Percentiles rank a stretch among this genome's conserved stretches.
Conservation (phyloP, 2,888 invertebrate genomes). For the Cryptosula pallasiana region DNA sequence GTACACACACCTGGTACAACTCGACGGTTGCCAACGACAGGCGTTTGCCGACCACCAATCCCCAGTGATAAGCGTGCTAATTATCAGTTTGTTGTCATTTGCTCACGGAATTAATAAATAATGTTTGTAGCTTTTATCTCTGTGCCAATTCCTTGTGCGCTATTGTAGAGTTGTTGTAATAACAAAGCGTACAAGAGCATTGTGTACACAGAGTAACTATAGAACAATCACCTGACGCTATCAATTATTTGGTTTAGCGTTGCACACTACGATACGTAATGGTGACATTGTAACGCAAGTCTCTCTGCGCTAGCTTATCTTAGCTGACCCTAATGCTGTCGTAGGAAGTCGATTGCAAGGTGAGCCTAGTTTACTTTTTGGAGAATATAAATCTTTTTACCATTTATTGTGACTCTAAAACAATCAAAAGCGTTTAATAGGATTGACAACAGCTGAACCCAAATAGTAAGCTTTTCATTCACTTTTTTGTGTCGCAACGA, state of each 20-base stretch:
- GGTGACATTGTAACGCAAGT: no score
- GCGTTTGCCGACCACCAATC: neutral
- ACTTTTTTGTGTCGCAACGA: no score
- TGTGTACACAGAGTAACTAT: neutral
- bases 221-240: constrained; percentile 15
- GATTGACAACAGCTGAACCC: no score
- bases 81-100: neutral
- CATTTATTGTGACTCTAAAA: no score
- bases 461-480: no score
- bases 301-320: no score
- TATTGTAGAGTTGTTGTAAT: neutral
- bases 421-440: no score
- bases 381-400: no score
- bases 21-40: neutral
- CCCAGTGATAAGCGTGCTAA: constrained; percentile 11
- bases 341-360: no score
- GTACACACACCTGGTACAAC: no score
- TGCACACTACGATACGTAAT: neutral
- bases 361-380: no score
- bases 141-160: neutral
- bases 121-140: constrained; percentile 15
- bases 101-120: constrained; percentile 5
- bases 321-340: no score
- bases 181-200: neutral
- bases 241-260: neutral